These are phyloP conservation scores for Microplitis deprimator DNA, from an alignment of 2,888 invertebrate genomes.

Conservation along the genomic window DNA sequence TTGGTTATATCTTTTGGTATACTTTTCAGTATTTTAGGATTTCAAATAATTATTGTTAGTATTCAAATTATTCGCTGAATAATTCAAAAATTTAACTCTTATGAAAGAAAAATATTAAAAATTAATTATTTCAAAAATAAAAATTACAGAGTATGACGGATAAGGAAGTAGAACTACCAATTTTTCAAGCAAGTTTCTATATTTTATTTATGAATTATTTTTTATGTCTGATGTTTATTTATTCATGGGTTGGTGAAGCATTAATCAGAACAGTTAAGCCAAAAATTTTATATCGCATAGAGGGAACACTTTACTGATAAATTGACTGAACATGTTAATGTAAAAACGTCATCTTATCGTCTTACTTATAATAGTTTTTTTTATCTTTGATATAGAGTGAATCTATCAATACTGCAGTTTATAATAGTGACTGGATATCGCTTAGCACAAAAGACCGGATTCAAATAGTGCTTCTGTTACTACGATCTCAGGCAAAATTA, in stretches of 20 bases:
- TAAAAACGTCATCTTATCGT: neutral
- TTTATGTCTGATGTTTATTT: neutral
- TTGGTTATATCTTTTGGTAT: no score
- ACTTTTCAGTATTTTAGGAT: no score
- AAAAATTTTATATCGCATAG: no score
- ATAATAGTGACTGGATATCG: neutral
- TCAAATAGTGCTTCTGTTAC: neutral
- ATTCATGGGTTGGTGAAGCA: neutral
- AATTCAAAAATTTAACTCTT: no score
- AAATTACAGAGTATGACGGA: neutral
- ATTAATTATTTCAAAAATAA: neutral
- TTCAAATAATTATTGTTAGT: no score
- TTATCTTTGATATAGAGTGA: neutral
- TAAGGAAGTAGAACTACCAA: neutral
- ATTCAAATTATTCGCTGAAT: no score
- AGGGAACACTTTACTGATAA: no score
- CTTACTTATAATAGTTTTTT: neutral
- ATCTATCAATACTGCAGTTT: neutral
- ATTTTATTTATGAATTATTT: neutral
- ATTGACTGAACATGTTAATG: no score
- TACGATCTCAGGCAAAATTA: neutral
- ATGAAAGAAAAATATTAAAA: no score
- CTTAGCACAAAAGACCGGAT: neutral
- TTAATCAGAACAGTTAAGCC: neutral
- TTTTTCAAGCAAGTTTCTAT: neutral